Evolutionary conservation across 2,113 vertebrate genomes (phyloP).

Genomic region (Chloebia gouldiae): DNA sequence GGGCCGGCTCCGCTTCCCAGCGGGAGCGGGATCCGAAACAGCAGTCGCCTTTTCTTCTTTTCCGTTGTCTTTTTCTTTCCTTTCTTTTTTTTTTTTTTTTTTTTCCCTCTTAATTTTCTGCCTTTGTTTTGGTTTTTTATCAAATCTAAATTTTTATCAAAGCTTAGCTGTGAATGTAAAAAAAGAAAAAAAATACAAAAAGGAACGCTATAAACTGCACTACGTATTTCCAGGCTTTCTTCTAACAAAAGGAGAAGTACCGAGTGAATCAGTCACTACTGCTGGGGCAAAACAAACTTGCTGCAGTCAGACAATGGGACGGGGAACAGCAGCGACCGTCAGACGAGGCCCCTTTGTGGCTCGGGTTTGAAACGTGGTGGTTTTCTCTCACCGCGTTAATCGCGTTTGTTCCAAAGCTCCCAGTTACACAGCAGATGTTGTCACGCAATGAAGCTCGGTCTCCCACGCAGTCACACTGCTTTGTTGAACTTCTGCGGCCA

Average conservation of each 20-base stretch:
- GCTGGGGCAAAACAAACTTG: background rate
- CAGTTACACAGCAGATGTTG: background rate
- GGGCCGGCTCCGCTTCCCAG: background rate
- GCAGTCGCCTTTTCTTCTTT: accelerated
- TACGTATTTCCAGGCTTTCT: background rate
- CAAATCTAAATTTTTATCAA: background rate
- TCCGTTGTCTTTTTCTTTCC: accelerated
- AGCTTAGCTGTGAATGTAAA: background rate
- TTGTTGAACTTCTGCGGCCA: background rate
- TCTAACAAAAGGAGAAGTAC: background rate
- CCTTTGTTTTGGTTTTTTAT: background rate
- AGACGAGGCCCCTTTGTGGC: background rate
- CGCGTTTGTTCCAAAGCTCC: background rate
- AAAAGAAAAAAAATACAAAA: too few species aligned
- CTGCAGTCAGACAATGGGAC: background rate
- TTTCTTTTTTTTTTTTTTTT: background rate
- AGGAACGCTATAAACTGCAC: background rate
- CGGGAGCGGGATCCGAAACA: background rate
- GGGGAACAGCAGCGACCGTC: background rate
- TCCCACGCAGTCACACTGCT: background rate
- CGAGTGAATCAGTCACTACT: background rate
- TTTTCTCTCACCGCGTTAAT: accelerated
- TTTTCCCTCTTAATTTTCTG: accelerated
- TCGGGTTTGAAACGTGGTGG: accelerated
- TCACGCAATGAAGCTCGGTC: background rate